Evolutionary conservation across 2,113 vertebrate genomes (phyloP), one percentile per base, ranked within the genome.

Genomic region (Ondatra zibethicus): DNA sequence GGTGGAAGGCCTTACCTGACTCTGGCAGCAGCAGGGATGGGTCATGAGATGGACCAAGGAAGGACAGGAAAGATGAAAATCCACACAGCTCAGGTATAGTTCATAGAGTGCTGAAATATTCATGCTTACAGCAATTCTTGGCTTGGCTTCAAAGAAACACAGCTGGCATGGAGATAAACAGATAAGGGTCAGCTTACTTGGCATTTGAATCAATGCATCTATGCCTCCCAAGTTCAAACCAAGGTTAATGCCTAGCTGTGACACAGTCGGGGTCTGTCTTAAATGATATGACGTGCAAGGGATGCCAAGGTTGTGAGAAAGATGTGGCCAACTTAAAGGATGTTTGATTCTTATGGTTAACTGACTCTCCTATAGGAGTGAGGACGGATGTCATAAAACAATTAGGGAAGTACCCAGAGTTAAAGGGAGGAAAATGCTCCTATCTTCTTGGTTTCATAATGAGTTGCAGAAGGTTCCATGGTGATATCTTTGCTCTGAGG

Each of bases 21-120:
- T 1, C 50, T 23, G 42, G 27, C 4, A 27, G 7, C 12, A 58
- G 70, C n/a, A 0, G 3, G 13, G 3, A 2, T 7, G 5, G 33
- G 4, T 4, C 9, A 12, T 0, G 14, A 75, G 21, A 31, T 13
- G 5, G 23, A 16, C 21, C 10, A 14, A 33, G 61, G 81, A 23
- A 47, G 25, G 66, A 21, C 33, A 31, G n/a, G 27, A 29, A 31
- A 25, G 7, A 7, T 5, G 47, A 25, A 5, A 13, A n/a, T 17
- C 36, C 33, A 1, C 6, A 1, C 4, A 7, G n/a, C 39, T 63
- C 78, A 36, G 5, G 19, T 4, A 16, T 3, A 31, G 36, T 7
- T 3, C 23, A n/a, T 12, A 21, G 7, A 29, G 16, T 72, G 50
- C 8, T 42, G 14, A 61, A 58, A 39, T 31, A 58, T 16, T 29